phyloP scores from a whole-genome alignment of 2,888 invertebrate species.

The Cosmia pyralina region DNA sequence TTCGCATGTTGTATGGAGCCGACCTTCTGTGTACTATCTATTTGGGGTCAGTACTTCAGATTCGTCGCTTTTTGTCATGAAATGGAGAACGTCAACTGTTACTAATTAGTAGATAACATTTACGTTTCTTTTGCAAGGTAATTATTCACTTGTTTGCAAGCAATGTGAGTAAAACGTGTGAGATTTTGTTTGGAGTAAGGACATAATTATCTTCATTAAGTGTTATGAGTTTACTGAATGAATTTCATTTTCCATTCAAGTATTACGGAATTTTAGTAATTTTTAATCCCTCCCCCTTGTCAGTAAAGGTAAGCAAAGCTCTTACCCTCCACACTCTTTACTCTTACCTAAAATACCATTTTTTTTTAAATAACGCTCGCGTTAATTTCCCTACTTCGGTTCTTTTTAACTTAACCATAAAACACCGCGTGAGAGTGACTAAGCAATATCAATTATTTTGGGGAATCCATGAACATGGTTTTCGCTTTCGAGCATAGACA shows the following conservation, averaged over 20 bases:
- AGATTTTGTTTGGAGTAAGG: slow-evolving; percentile 18
- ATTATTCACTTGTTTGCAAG: slow-evolving; percentile 39
- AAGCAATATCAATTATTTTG: background rate
- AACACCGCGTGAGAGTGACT: no score
- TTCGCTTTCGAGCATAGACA: background rate
- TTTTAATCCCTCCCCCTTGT: no score
- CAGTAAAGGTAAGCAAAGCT: no score
- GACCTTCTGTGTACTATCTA: background rate
- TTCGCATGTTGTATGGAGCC: background rate
- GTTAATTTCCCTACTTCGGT: no score
- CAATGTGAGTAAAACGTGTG: background rate
- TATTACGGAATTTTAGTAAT: no score
- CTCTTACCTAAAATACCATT: no score
- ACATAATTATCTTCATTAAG: background rate
- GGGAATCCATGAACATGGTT: background rate
- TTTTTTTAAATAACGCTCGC: no score
- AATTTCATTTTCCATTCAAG: no score
- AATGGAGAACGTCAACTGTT: slow-evolving; percentile 71
- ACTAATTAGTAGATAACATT: slow-evolving; percentile 71
- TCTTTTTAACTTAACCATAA: no score
- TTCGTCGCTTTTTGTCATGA: slow-evolving; percentile 71
- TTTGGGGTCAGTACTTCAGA: slow-evolving; percentile 44
- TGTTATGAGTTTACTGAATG: background rate
- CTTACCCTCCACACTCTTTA: no score
- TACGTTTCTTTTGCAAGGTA: slow-evolving; percentile 42